Evolutionary conservation across 2,797 vertebrate genomes (phyloP), one percentile per base, ranked within the genome.

Genomic region (Fistularia commersonii): DNA sequence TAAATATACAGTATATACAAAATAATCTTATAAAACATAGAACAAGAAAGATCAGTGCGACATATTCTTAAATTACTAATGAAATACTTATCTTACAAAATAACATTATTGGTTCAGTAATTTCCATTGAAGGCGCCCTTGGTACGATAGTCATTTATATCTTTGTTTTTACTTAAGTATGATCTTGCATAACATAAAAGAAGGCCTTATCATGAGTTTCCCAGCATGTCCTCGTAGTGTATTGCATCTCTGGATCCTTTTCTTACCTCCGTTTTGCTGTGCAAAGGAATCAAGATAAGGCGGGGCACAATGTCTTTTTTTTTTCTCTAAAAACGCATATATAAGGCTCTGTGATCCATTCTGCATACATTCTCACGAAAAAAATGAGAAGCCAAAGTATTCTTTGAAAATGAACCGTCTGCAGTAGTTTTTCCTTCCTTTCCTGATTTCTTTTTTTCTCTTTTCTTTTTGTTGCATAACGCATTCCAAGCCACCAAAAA

Each of bases 21-120:
- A 96, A 95, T 93, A 95, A 94, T 93, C 90, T 92, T 94, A 94
- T 92, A 93, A 94, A 95, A 95, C 81, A 88, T 90, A 92, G 88
- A 91, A 92, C 92, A 87, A 91, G 86, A 94, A 92, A 92, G 90
- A 91, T 92, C 93, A 95, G 92, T 94, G 87, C 83, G 83, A 93
- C 92, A 91, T 93, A 81, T 80, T 84, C 58, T 86, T 89, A 89
- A 90, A 87, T 89, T 84, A 93, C 77, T 74, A 88, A 69, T 86
- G 83, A 89, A 81, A 85, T 85, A 84, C 90, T 81, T 2, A 23
- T 23, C 77, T 86, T 89, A 81, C 74, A 87, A 87, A 87, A 89
- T 81, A 85, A 85, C 81, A 84, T 88, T 84, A 87, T 81, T 85
- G 77, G 81, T 88, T 86, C 77, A 77, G 72, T 80, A 69, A 83